Evolutionary conservation across 1,140 invertebrate species (phyloP).

Genomic region (Aphelenchoides besseyi): DNA sequence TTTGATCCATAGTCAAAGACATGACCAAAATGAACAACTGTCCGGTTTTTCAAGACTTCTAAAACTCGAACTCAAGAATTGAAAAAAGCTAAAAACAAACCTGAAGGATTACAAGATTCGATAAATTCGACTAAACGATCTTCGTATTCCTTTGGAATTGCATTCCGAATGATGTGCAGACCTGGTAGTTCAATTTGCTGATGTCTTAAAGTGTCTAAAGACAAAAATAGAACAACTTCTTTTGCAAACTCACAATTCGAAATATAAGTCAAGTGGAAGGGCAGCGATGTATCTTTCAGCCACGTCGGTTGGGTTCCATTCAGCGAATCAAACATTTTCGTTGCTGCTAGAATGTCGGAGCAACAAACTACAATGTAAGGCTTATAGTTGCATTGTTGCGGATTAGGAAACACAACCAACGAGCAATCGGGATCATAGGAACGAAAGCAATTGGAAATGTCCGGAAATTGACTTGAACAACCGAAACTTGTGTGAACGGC

Average conservation of each 20-base stretch:
- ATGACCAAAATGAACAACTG: slow-evolving; percentile 88
- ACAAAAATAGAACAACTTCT: slow-evolving; percentile 8
- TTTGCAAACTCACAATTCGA: slow-evolving; percentile 65
- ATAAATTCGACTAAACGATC: slow-evolving; percentile 14
- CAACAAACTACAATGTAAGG: slow-evolving; percentile 1
- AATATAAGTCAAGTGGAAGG: slow-evolving; percentile 71
- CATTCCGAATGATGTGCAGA: background rate
- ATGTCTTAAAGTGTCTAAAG: background rate
- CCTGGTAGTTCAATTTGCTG: background rate
- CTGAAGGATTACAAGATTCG: slow-evolving; percentile 2
- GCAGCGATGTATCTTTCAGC: slow-evolving; percentile 65
- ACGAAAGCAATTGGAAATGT: background rate
- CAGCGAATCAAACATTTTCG: background rate
- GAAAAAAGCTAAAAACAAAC: slow-evolving; percentile 3
- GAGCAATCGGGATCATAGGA: background rate
- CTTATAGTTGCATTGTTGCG: background rate
- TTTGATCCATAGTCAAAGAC: slow-evolving; percentile 86
- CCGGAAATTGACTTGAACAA: background rate
- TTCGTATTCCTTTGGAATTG: slow-evolving; percentile 9
- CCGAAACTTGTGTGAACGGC: slow-evolving; percentile 1
- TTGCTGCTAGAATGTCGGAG: background rate
- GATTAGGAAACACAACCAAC: background rate
- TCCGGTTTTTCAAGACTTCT: slow-evolving; percentile 74
- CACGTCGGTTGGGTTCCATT: slow-evolving; percentile 13
- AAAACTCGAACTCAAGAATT: background rate